These are phyloP conservation scores for Epistrophe eligans DNA, from an alignment of 2,888 invertebrate species.

Conservation along the genomic window DNA sequence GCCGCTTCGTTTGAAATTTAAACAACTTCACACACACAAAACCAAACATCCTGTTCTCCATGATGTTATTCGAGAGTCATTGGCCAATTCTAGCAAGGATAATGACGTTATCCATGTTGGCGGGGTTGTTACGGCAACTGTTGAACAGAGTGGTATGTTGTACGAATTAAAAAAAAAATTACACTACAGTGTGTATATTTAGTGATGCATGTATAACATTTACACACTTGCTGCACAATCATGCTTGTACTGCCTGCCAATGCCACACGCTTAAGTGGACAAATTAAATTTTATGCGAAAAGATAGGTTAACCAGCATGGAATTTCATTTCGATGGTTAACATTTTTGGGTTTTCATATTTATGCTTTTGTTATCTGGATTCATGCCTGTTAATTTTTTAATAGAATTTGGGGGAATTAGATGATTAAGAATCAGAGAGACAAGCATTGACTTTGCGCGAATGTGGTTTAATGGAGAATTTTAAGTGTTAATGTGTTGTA, in stretches of 20 bases:
- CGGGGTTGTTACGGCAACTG: slow-evolving; percentile 26
- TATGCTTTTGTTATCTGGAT: slow-evolving; percentile 23
- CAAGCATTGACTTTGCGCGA: no score
- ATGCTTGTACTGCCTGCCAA: slow-evolving; percentile 6
- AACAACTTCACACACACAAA: slow-evolving; percentile 8
- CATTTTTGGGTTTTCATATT: slow-evolving; percentile 3
- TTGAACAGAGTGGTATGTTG: slow-evolving; percentile 4
- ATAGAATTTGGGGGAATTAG: slow-evolving; percentile 59
- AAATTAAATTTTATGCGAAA: slow-evolving; percentile 65
- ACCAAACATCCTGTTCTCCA: neutral
- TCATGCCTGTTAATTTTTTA: slow-evolving; percentile 69
- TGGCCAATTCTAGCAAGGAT: slow-evolving; percentile 30
- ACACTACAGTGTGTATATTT: slow-evolving; percentile 27
- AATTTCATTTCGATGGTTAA: slow-evolving; percentile 58
- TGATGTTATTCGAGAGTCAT: slow-evolving; percentile 1
- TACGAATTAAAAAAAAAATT: slow-evolving; percentile 6
- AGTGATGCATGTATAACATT: slow-evolving; percentile 51
- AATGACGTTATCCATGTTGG: slow-evolving; percentile 50
- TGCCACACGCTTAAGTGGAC: slow-evolving; percentile 14
- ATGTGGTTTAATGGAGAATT: no score
- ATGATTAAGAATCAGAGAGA: slow-evolving; percentile 53
- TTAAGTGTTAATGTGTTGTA: no score
- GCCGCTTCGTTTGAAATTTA: slow-evolving; percentile 6
- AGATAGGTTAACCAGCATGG: slow-evolving; percentile 62
- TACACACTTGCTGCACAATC: slow-evolving; percentile 36